Base-by-base conservation (phyloP, 2,113 vertebrate species). In the Orientallactaga bullata region DNA sequence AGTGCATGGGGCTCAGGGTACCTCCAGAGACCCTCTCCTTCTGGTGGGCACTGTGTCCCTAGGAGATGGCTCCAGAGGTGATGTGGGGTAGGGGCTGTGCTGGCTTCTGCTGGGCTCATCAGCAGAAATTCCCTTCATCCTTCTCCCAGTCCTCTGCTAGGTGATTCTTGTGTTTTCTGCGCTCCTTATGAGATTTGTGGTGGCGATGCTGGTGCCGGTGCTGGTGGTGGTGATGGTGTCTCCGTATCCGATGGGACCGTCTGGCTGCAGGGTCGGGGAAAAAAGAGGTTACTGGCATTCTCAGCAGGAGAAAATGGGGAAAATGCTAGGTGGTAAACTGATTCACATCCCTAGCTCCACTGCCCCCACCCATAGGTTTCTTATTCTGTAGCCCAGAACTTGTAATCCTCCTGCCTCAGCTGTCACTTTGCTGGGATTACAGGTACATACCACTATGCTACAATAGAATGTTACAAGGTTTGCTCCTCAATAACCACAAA, bases 101-200 rank as follows among this genome's bases (percentile, higher is more conserved):
- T 97, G 96, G 71, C 58, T 61, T 18, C 0, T 42, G 78, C 77
- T 76, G 68, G 47, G 17, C 12, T 87, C 30, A 79, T 98, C 92
- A 98, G 96, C 98, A 98, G 97, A 98, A 98, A 87, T 98, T 97
- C 32, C 97, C 97, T 72, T 96, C 97, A 7, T 97, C 94, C 91
- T 97, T 91, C 83, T 96, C 96, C 96, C 98, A 97, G 98, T 98
- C 97, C 94, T 97, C 96, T 1, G 79, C 95, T 0, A 96, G 96
- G 79, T 35, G 97, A 65, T 96, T 97, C 97, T 96, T 98, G 95
- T 98, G 99, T 99, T 99, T 99, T 95, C 99, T 98, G 97, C 98
- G 98, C 96, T 99, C 99, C 95, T 98, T 99, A 96, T 96, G 98
- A 18, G 98, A 97, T 98, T 99, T 99, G 98, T 98, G 99, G 97